Percentiles rank a stretch among this genome's conserved stretches.
Conservation (phyloP, 2,797 vertebrate genomes). For the Silurus aristotelis region DNA sequence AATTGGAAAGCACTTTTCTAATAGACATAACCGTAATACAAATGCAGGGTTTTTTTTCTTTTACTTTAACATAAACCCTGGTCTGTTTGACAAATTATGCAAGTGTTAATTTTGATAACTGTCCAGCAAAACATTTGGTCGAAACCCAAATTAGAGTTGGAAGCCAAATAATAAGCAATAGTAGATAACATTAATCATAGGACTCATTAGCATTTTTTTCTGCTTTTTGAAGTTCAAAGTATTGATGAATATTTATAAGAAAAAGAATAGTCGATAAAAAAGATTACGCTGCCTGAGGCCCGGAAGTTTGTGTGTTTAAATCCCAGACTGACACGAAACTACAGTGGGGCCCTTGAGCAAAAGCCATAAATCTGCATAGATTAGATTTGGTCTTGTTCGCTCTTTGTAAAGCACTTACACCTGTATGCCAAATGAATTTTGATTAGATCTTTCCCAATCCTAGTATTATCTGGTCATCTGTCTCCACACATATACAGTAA, state of each 20-base stretch:
- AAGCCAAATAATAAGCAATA: not conserved
- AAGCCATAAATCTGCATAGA: slow-evolving; percentile 21
- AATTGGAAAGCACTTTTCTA: slow-evolving; percentile 1
- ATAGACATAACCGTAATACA: not conserved
- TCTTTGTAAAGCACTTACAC: not conserved
- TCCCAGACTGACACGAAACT: slow-evolving; percentile 4
- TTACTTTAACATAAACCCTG: not conserved
- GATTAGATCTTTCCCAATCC: not conserved
- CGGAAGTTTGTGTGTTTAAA: not conserved
- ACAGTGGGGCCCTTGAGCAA: not conserved
- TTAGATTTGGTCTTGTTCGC: not conserved
- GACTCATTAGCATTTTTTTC: not conserved
- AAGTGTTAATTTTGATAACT: slow-evolving; percentile 14
- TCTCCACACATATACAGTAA: not conserved
- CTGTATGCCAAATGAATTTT: not conserved
- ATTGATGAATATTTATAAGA: slow-evolving; percentile 3
- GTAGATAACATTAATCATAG: slow-evolving; percentile 11
- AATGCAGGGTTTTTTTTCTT: not conserved
- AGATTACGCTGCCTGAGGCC: not conserved
- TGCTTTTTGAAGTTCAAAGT: not conserved
- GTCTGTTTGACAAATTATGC: slow-evolving; percentile 14
- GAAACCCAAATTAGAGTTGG: slow-evolving; percentile 16
- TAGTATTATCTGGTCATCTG: not conserved
- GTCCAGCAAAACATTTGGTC: not conserved
- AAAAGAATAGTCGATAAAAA: not conserved